These are phyloP conservation scores for Cyclopterus lumpus DNA, from an alignment of 2,797 vertebrate genomes.

Conservation along the genomic window DNA sequence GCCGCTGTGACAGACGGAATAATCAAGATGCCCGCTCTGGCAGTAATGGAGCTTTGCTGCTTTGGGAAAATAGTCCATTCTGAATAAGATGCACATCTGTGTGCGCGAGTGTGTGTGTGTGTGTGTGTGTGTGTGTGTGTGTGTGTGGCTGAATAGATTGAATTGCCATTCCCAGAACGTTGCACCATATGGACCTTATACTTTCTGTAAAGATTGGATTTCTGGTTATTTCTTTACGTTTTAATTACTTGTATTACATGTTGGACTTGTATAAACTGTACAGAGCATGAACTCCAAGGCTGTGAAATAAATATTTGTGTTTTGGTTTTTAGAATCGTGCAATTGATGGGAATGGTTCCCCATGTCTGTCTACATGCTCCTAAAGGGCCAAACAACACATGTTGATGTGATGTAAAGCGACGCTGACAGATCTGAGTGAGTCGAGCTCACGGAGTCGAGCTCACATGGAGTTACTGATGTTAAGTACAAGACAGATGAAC, in stretches of 20 bases:
- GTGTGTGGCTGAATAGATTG: constrained; percentile 11
- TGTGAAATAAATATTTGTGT: neutral
- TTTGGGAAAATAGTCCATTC: constrained; percentile 44
- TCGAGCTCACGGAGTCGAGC: neutral
- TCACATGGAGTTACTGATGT: neutral
- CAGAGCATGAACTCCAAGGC: neutral
- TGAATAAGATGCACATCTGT: constrained; percentile 39
- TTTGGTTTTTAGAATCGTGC: neutral
- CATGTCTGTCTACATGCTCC: neutral
- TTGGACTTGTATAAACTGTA: neutral
- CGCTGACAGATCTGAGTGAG: neutral
- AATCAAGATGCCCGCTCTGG: constrained; percentile 55
- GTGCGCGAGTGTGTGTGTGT: constrained; percentile 16
- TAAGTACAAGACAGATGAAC: neutral
- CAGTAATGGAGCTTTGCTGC: constrained; percentile 59
- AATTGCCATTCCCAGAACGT: constrained; percentile 13
- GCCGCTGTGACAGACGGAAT: constrained; percentile 58
- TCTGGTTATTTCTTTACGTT: constrained; percentile 6
- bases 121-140: too few relatives aligned
- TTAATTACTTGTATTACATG: constrained; percentile 2
- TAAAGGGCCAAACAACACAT: neutral
- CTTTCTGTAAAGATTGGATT: constrained; percentile 8
- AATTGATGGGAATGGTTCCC: neutral
- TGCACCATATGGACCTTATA: constrained; percentile 15
- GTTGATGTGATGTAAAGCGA: neutral